phyloP scores from a whole-genome alignment of 53 echinoderm and acorn worm genomes.

The Temnopleurus reevesii region DNA sequence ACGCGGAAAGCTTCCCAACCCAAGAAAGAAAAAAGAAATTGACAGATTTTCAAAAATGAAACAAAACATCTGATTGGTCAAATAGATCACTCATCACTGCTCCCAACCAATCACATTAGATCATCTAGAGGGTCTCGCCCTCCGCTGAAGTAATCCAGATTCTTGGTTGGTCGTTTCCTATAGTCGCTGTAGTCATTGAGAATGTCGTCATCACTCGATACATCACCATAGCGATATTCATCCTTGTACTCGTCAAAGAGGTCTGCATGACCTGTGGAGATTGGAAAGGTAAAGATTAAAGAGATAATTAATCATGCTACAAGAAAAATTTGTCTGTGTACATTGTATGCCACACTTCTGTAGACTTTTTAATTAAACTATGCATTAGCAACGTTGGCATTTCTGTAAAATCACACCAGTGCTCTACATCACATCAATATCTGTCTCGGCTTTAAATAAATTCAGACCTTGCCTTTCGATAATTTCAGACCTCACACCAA shows the following conservation, averaged over 20 bases:
- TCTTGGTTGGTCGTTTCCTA: conserved; percentile 56
- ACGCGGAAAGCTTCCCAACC: not conserved
- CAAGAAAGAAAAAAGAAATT: not conserved
- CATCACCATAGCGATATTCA: conserved; percentile 85
- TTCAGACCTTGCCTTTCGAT: too few relatives aligned
- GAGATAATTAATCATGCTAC: too few relatives aligned
- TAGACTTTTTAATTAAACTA: too few relatives aligned
- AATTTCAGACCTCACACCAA: too few relatives aligned
- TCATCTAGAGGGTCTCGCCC: conserved; percentile 50
- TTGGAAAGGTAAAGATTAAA: not conserved
- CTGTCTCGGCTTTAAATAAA: too few relatives aligned
- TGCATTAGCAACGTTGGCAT: too few relatives aligned
- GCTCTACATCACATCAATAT: too few relatives aligned
- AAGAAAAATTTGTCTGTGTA: too few relatives aligned
- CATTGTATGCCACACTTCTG: too few relatives aligned
- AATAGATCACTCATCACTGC: not conserved
- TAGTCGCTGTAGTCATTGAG: conserved; percentile 80
- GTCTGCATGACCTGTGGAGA: conserved; percentile 57
- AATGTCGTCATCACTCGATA: conserved; percentile 91
- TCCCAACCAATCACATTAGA: conserved; percentile 48
- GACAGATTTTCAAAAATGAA: not conserved
- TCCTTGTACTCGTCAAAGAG: conserved; percentile 91
- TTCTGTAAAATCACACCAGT: too few relatives aligned
- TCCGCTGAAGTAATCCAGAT: conserved; percentile 53
- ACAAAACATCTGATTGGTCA: not conserved